Conservation (phyloP, 2,113 vertebrate species). For the Emberiza fucata region DNA sequence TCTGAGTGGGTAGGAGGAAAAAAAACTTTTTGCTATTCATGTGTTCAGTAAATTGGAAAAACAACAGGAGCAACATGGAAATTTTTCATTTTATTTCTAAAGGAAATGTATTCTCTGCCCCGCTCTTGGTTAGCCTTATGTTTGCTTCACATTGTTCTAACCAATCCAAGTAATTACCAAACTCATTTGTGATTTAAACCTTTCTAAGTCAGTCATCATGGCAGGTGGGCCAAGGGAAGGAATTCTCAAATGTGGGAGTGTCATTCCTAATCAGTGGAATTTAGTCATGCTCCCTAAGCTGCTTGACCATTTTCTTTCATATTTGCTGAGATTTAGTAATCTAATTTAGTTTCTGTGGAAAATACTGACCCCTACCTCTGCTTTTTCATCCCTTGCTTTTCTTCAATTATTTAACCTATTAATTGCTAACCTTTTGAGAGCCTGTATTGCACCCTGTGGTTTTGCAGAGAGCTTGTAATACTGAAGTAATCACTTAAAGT, state of each 20-base stretch:
- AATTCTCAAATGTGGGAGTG: slow-evolving; percentile 15
- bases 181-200: slow-evolving; percentile 6
- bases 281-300: background rate
- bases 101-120: background rate
- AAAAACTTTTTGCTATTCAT: background rate
- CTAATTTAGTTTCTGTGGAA: background rate
- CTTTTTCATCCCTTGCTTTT: background rate
- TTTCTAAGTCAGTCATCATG: slow-evolving; percentile 21
- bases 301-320: slow-evolving; percentile 15
- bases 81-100: background rate
- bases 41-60: background rate
- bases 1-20: background rate
- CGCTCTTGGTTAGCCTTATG: background rate
- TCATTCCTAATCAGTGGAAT: background rate
- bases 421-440: background rate
- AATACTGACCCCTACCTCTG: background rate
- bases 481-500: background rate
- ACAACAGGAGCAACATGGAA: background rate
- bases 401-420: background rate
- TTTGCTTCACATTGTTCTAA: background rate
- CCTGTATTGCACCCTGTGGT: background rate
- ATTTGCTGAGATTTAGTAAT: slow-evolving; percentile 9
- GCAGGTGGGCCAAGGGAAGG: slow-evolving; percentile 20
- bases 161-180: slow-evolving; percentile 20
- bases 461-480: background rate